A percentile compares a stretch with the other conserved stretches of the same genome.
These are phyloP conservation scores for Phalera bucephala DNA, from an alignment of 2,888 invertebrate genomes.

Conservation along the genomic window DNA sequence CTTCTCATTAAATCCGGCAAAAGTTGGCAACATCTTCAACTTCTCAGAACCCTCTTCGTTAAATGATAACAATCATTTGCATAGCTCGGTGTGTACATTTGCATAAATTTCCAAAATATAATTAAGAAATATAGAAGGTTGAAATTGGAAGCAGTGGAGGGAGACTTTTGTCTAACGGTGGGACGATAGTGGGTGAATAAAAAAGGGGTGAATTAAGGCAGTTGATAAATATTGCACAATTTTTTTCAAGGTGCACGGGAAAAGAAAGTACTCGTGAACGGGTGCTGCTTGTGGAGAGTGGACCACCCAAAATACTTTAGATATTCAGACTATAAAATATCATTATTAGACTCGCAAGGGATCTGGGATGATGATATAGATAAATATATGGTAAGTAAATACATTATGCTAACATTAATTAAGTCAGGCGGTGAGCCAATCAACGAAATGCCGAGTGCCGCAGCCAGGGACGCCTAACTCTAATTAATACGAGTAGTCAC, in stretches of 20 bases:
- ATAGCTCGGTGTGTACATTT: neutral
- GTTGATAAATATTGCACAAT: too few relatives aligned
- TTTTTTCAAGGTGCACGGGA: too few relatives aligned
- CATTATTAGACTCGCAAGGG: too few relatives aligned
- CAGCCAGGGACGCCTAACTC: conserved; percentile 15
- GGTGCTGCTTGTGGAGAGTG: too few relatives aligned
- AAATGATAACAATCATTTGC: neutral
- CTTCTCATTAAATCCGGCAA: neutral
- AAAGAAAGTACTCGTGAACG: too few relatives aligned
- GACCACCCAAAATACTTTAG: too few relatives aligned
- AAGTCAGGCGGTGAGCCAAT: conserved; percentile 11
- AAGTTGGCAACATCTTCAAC: neutral
- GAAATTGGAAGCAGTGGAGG: too few relatives aligned
- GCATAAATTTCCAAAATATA: too few relatives aligned
- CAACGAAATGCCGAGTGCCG: conserved; percentile 18
- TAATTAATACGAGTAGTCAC: conserved; percentile 24
- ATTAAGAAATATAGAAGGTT: too few relatives aligned
- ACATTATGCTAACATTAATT: conserved; percentile 15
- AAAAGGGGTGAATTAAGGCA: neutral
- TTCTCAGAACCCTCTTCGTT: neutral
- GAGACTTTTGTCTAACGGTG: too few relatives aligned
- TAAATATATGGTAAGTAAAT: neutral
- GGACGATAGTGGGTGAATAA: neutral
- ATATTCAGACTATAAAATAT: too few relatives aligned
- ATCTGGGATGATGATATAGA: too few relatives aligned